phyloP scores from a whole-genome alignment of 2,797 vertebrate species.

The Chrysolophus pictus region DNA sequence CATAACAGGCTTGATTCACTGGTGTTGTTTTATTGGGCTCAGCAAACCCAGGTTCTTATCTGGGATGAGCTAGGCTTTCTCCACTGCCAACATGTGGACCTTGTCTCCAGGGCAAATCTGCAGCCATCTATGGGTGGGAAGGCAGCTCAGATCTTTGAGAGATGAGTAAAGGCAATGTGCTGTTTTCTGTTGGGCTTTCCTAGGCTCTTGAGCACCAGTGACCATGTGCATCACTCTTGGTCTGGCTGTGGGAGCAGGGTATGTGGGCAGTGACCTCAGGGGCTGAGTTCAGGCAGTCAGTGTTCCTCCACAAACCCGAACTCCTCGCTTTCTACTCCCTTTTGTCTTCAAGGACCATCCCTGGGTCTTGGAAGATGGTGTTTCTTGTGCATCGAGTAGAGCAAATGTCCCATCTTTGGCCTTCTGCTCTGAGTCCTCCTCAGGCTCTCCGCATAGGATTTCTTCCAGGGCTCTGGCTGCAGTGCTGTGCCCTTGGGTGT shows the following conservation, averaged over 20 bases:
- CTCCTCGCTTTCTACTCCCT: background rate
- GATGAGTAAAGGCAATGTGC: background rate
- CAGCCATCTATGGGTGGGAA: background rate
- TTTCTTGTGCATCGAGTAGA: background rate
- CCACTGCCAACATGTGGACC: background rate
- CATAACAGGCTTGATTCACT: background rate
- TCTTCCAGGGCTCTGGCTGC: background rate
- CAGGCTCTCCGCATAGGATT: background rate
- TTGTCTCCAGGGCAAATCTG: background rate
- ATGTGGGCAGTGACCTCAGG: fast-evolving
- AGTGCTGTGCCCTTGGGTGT: background rate
- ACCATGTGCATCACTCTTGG: background rate
- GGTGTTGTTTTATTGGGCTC: background rate
- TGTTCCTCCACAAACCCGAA: background rate
- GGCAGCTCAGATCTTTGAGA: background rate
- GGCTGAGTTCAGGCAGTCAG: background rate
- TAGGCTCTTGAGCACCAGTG: background rate
- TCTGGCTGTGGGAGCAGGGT: background rate
- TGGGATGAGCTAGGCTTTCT: background rate
- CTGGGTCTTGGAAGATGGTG: background rate
- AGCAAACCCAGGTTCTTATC: background rate
- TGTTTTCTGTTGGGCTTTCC: background rate
- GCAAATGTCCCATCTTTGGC: background rate
- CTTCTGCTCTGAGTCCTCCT: background rate
- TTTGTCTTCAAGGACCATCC: background rate